These are phyloP conservation scores for Zaprionus tsacasi DNA, from an alignment of 1,140 invertebrate species.

Conservation along the genomic window DNA sequence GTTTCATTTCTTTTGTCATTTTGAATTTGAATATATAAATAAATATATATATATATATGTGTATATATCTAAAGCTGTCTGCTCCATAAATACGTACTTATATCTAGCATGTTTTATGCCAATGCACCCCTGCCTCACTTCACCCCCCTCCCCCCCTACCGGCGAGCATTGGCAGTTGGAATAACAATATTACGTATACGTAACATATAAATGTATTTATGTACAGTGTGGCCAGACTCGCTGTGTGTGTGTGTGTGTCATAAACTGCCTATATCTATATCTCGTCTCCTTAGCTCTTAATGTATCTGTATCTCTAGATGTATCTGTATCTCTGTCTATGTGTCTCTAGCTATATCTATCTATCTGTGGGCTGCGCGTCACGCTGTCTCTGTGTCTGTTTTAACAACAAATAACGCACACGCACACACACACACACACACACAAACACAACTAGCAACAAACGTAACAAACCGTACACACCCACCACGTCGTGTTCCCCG, in stretches of 20 bases:
- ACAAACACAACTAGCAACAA: background rate
- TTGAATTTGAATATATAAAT: conserved; percentile 78
- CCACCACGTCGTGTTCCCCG: background rate
- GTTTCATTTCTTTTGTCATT: conserved; percentile 81
- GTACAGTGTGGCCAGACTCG: conserved; percentile 23
- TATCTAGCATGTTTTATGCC: conserved; percentile 4
- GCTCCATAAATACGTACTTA: conserved; percentile 51
- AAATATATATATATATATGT: conserved; percentile 65
- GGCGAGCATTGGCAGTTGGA: background rate
- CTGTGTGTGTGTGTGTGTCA: conserved; percentile 1
- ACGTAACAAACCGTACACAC: conserved; percentile 4
- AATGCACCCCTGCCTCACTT: background rate
- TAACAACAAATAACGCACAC: background rate
- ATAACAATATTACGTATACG: conserved; percentile 53
- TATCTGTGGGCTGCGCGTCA: background rate
- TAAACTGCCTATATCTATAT: conserved; percentile 19
- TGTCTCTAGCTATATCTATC: background rate
- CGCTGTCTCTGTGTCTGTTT: background rate
- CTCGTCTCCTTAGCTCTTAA: background rate
- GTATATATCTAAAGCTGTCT: conserved; percentile 61
- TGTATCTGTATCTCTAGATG: conserved; percentile 3
- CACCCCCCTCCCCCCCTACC: background rate
- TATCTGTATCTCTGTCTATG: conserved; percentile 2
- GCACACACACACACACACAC: background rate
- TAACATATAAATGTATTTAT: conserved; percentile 39